Conservation (phyloP, 1,140 invertebrate genomes). For the Scaptomyza hsui region DNA sequence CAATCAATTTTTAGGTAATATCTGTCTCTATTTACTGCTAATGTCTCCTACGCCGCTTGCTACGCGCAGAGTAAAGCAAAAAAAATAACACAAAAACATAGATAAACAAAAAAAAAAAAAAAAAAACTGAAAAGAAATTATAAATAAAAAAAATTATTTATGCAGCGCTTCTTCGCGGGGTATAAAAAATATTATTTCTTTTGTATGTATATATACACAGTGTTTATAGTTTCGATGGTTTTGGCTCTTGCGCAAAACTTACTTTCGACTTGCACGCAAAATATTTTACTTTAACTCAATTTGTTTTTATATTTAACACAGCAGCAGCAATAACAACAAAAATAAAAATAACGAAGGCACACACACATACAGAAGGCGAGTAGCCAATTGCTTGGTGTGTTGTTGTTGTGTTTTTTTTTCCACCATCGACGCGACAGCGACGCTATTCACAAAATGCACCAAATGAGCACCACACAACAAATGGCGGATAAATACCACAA, state of each 20-base stretch:
- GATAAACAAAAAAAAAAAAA: constrained; percentile 31
- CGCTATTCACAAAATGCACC: constrained; percentile 1
- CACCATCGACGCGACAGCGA: constrained; percentile 13
- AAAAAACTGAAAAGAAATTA: constrained; percentile 25
- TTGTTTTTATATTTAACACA: constrained; percentile 49
- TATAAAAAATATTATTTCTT: constrained; percentile 2
- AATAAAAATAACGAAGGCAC: constrained; percentile 35
- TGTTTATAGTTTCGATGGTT: constrained; percentile 1
- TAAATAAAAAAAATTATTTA: constrained; percentile 23
- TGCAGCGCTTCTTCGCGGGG: constrained; percentile 10
- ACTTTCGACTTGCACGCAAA: constrained; percentile 12
- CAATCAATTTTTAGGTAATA: not conserved
- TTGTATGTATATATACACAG: constrained; percentile 12
- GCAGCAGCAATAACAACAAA: constrained; percentile 11
- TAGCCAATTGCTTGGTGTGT: constrained; percentile 23
- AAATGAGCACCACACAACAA: constrained; percentile 28
- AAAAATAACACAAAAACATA: constrained; percentile 26
- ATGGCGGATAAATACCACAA: constrained; percentile 30
- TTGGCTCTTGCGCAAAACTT: constrained; percentile 20
- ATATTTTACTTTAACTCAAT: constrained; percentile 44
- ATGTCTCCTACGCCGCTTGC: constrained; percentile 15
- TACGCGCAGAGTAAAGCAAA: constrained; percentile 10
- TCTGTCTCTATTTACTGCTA: not conserved
- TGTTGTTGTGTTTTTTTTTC: constrained; percentile 27
- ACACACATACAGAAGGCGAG: constrained; percentile 41